phyloP scores from a whole-genome alignment of 2,113 vertebrate genomes.

The Potamarius usumacintae region DNA sequence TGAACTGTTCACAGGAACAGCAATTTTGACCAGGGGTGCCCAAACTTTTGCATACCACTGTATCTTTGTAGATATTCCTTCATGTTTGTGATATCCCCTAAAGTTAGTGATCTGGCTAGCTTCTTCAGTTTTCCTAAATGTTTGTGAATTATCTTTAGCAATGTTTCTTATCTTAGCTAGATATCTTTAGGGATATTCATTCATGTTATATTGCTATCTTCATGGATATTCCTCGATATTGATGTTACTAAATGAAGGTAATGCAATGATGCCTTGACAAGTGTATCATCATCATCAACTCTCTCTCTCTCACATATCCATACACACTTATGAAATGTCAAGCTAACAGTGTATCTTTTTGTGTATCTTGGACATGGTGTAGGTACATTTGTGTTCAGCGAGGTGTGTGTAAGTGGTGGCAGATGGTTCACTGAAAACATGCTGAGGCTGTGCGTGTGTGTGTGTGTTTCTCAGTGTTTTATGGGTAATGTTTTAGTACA shows the following conservation, averaged over 20 bases:
- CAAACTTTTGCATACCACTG: too few relatives aligned
- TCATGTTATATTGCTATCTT: not conserved
- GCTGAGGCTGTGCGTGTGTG: slow-evolving; percentile 11
- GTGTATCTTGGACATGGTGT: not conserved
- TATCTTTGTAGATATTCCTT: too few relatives aligned
- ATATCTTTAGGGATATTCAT: not conserved
- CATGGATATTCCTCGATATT: not conserved
- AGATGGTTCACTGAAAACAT: slow-evolving; percentile 19
- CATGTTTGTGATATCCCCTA: too few relatives aligned
- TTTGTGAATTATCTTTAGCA: too few relatives aligned
- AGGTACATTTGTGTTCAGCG: slow-evolving; percentile 43
- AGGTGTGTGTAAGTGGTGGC: slow-evolving; percentile 80
- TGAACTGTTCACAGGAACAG: too few relatives aligned
- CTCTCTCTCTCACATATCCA: not conserved
- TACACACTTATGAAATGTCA: not conserved
- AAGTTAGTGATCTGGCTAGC: too few relatives aligned
- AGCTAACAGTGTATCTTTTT: not conserved
- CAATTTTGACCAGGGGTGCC: too few relatives aligned
- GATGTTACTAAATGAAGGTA: not conserved
- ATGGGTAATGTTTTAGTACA: not conserved
- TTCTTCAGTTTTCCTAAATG: too few relatives aligned
- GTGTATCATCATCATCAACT: not conserved
- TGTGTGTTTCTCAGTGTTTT: not conserved
- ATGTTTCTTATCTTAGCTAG: not conserved
- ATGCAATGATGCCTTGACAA: not conserved